Evolutionary conservation across 2,113 vertebrate genomes (phyloP), one percentile per base, ranked within the genome.

Genomic region (Xiphophorus couchianus): DNA sequence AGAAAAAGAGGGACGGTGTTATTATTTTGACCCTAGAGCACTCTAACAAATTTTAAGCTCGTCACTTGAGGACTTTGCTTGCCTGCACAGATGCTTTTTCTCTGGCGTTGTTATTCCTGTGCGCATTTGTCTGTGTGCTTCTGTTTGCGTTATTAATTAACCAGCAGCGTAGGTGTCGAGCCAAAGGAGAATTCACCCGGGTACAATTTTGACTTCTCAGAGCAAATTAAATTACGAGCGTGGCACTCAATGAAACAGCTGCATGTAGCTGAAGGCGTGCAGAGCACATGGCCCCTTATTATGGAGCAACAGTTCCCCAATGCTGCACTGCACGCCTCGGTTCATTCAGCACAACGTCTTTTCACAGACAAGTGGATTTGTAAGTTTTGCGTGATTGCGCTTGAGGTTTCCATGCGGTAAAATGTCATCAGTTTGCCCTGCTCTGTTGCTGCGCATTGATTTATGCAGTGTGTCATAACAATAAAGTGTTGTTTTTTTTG

Each of bases 101-200:
- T 48, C 30, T 0, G 65, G 9, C 12, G 19, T 3, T 28, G 44
- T 33, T 39, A 73, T 77, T 69, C 63, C 67, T 22, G 35, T 66
- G 72, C 66, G 66, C n/a, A 12, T 68, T 28, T 13, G 66, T 79
- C 58, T 65, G 2, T 22, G 1, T 17, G 10, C 75, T 81, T 25
- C 17, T 83, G 71, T 91, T 89, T 90, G 81, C 48, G 63, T 82
- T 87, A 77, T 87, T 92, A 93, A 92, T 92, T 86, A 91, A 82
- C 74, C 76, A n/a, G 62, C 79, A 84, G 77, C 60, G 30, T 69
- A 81, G 77, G 73, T 85, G 79, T 84, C 76, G 66, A 76, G 62
- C 39, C 65, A n/a, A 51, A 65, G 81, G 77, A 64, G 61, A 79
- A 88, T 83, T 48, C 69, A 74, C 77, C 54, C 13, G 67, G 78